Evolutionary conservation across 2,113 vertebrate genomes (phyloP), one percentile per base, ranked within the genome.

Genomic region (Progne subis): DNA sequence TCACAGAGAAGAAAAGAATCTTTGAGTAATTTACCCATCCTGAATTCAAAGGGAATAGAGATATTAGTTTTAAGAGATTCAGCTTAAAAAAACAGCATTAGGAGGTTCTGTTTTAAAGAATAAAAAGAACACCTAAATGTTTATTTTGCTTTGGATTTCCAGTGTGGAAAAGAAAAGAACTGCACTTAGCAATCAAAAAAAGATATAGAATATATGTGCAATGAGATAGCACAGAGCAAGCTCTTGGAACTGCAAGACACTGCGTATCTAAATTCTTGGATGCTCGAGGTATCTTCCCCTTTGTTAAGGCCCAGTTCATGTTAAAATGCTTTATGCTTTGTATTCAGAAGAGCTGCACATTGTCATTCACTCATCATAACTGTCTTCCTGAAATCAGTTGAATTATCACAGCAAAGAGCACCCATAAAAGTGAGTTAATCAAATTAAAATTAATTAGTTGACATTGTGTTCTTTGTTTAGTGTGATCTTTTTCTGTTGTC

Each of bases 401-500:
- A 94, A 87, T 64, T 82, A 92, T 92, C 81, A 79, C 61, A 87
- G 53, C 18, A 2, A 91, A 83, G 79, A 70, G 32, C 44, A 91
- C 12, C 59, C 70, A 47, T 47, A 59, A 71, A 85, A 74, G 52
- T 23, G 50, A 87, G 43, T 2, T 74, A 75, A 91, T 81, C 68
- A 94, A 91, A 95, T 92, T 85, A 90, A 91, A 95, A 95, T 82
- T 91, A 85, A 92, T 94, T 70, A 88, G 14, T 60, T 82, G 55
- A 59, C 34, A 65, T 19, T 32, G 29, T 69, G 34, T 67, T 88
- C 71, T 79, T 90, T 89, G 82, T 82, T 94, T 77, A n/a, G 59
- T n/a, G 43, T 44, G 55, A 88, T 82, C 84, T 83, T 71, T 75
- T 63, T 78, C 46, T 86, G 55, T 67, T 44, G 41, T 91, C 68